phyloP scores from a whole-genome alignment of 2,113 vertebrate genomes.

The Pollimyrus isidori region DNA sequence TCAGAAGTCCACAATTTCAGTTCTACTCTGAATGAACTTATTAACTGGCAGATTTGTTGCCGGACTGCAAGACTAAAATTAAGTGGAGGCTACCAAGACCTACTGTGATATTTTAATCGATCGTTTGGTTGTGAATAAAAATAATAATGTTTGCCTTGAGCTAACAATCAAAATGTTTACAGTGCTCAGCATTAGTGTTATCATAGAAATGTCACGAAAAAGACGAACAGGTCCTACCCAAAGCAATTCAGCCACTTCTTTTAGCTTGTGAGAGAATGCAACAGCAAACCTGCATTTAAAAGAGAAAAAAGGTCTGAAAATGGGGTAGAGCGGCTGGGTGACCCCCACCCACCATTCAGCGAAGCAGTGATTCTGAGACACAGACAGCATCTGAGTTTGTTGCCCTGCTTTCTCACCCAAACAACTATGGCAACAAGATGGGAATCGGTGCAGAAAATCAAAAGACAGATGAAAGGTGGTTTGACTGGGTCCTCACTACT shows the following conservation, averaged over 20 bases:
- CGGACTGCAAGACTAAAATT: background rate
- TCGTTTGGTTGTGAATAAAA: background rate
- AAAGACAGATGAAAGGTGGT: background rate
- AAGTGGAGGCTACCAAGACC: background rate
- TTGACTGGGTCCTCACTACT: background rate
- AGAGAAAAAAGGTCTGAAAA: conserved; percentile 21
- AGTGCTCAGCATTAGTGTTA: background rate
- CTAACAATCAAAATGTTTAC: background rate
- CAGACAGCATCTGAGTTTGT: background rate
- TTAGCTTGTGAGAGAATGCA: conserved; percentile 77
- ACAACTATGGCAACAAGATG: background rate
- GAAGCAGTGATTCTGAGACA: background rate
- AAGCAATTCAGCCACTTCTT: conserved; percentile 61
- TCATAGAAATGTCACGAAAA: background rate
- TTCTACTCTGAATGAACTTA: background rate
- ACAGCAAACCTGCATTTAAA: conserved; percentile 75
- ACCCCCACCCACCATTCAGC: background rate
- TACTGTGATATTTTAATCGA: background rate
- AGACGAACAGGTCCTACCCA: conserved; percentile 65
- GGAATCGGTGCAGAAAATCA: background rate
- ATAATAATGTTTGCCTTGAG: background rate
- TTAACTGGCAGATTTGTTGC: background rate
- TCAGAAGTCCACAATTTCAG: background rate
- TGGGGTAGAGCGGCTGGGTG: background rate
- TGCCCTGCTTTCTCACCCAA: background rate